Evolutionary conservation across 23 tunicate species (phyloP).

Genomic region (Halocynthia aurantium): DNA sequence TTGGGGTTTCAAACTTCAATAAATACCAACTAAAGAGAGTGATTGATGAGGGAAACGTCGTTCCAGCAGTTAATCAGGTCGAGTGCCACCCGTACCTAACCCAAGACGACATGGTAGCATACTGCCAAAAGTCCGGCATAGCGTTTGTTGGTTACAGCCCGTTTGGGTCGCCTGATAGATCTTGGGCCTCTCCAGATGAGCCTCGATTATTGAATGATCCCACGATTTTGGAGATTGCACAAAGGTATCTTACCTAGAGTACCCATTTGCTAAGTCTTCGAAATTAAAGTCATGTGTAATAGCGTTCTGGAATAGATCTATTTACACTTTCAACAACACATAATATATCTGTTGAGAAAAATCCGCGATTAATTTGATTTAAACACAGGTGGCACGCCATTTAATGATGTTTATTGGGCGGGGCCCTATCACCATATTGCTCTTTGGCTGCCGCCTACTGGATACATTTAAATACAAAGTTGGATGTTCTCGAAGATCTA

Average conservation of each 20-base stretch:
- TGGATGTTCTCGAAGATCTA: too few species aligned
- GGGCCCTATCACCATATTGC: too few species aligned
- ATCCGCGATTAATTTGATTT: too few species aligned
- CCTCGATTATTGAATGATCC: constrained; percentile 17
- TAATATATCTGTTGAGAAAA: too few species aligned
- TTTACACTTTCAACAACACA: too few species aligned
- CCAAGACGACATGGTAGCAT: constrained; percentile 28
- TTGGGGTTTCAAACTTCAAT: constrained; percentile 80
- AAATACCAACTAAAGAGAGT: constrained; percentile 52
- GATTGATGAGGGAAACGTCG: constrained; percentile 28
- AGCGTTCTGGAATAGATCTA: too few species aligned
- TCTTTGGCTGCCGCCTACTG: too few species aligned
- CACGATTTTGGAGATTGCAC: background rate
- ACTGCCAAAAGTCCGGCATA: constrained; percentile 38
- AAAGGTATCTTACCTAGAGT: background rate
- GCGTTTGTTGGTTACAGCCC: constrained; percentile 45
- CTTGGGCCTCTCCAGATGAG: constrained; percentile 17
- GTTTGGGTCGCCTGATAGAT: constrained; percentile 51
- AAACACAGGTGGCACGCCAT: too few species aligned
- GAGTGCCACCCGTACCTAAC: constrained; percentile 64
- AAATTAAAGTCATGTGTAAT: too few species aligned
- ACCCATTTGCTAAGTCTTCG: too few species aligned
- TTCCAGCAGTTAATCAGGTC: constrained; percentile 76
- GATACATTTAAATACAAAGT: too few species aligned
- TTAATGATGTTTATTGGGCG: too few species aligned